A percentile compares a stretch with the other conserved stretches of the same genome.
These are phyloP conservation scores for Drosophila grimshawi DNA, from an alignment of 1,140 invertebrate species.

Conservation along the genomic window DNA sequence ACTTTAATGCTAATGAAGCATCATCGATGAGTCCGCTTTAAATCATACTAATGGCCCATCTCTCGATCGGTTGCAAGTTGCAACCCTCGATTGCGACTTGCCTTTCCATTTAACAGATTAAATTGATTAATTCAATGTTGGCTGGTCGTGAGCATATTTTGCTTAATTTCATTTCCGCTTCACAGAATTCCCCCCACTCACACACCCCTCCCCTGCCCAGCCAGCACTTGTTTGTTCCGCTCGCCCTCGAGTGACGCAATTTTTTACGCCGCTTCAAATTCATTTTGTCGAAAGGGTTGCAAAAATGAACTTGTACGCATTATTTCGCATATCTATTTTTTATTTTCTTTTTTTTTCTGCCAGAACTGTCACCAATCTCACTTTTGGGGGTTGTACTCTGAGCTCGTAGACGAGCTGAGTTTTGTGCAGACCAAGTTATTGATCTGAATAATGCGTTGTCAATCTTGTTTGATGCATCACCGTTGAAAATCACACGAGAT, in stretches of 20 bases:
- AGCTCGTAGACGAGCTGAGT: constrained; percentile 10
- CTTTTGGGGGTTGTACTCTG: constrained; percentile 23
- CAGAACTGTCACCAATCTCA: constrained; percentile 58
- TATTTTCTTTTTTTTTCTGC: constrained; percentile 27
- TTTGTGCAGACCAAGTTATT: constrained; percentile 59
- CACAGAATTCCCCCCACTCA: constrained; percentile 18
- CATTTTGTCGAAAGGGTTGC: constrained; percentile 66
- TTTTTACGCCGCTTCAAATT: constrained; percentile 66
- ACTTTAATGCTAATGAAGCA: constrained; percentile 57
- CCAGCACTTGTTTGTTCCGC: constrained; percentile 76
- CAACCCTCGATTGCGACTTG: not conserved
- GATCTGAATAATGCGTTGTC: constrained; percentile 74
- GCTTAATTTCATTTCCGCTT: constrained; percentile 81
- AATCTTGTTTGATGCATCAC: constrained; percentile 76
- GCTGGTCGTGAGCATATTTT: constrained; percentile 71
- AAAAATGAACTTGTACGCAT: constrained; percentile 55
- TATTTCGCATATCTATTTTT: constrained; percentile 18
- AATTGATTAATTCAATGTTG: constrained; percentile 83
- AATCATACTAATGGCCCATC: constrained; percentile 71
- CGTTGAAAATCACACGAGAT: constrained; percentile 45
- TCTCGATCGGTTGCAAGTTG: constrained; percentile 31
- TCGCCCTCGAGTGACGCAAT: constrained; percentile 73
- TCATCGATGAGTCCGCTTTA: constrained; percentile 41
- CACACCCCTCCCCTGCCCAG: not conserved
- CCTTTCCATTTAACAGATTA: constrained; percentile 63